Percentiles rank a stretch among this genome's conserved stretches.
These are phyloP conservation scores for Tribolium castaneum DNA, from an alignment of 1,140 invertebrate species.

Conservation along the genomic window DNA sequence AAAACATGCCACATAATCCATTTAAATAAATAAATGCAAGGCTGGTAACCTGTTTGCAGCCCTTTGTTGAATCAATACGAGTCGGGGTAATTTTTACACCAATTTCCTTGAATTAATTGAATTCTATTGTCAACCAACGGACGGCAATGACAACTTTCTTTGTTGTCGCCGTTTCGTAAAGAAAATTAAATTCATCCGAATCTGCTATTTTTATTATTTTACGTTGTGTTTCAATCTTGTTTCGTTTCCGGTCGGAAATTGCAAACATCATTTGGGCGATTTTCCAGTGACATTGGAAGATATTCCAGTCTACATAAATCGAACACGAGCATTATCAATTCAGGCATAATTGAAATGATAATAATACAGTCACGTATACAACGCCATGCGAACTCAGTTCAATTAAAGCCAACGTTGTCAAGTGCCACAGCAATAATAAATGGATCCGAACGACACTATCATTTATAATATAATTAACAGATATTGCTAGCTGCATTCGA, in stretches of 20 bases:
- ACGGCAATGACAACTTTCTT: not conserved
- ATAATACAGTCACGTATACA: conserved; percentile 38
- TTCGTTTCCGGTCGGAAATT: conserved; percentile 1
- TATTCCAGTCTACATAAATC: conserved; percentile 10
- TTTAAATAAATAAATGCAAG: conserved; percentile 2
- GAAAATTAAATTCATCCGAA: too few relatives aligned
- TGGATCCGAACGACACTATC: conserved; percentile 11
- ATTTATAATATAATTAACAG: conserved; percentile 35
- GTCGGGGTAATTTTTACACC: not conserved
- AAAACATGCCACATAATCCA: not conserved
- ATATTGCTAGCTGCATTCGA: conserved; percentile 9
- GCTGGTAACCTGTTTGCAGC: not conserved
- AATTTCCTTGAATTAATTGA: conserved; percentile 20
- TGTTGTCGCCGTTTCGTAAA: not conserved
- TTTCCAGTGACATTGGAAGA: conserved; percentile 12
- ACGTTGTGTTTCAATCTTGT: too few relatives aligned
- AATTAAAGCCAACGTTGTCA: conserved; percentile 17
- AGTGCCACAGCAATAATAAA: conserved; percentile 27
- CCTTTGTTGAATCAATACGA: conserved; percentile 4
- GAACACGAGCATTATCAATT: conserved; percentile 36
- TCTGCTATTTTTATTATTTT: too few relatives aligned
- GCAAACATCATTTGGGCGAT: not conserved
- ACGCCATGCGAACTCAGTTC: conserved; percentile 1
- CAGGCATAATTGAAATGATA: conserved; percentile 40
- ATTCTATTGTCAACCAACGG: conserved; percentile 1